A percentile compares a stretch with the other conserved stretches of the same genome.
Conservation (phyloP, 1,140 invertebrate species). For the Danaus plexippus region DNA sequence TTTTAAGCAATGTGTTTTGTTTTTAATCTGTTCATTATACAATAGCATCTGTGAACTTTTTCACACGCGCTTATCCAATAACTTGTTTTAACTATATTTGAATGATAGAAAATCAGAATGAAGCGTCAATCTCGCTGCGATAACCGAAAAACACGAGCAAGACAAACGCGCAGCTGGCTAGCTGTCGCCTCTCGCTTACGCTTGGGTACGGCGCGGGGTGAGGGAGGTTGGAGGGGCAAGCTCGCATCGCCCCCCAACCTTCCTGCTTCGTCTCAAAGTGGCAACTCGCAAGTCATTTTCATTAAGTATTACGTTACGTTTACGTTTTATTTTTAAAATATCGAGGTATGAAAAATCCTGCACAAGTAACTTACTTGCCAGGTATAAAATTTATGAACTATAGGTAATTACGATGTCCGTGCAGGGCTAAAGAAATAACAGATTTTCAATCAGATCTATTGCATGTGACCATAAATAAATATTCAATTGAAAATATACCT, state of each 20-base stretch:
- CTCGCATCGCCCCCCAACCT: slow-evolving; percentile 49
- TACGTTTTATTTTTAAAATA: too few species aligned
- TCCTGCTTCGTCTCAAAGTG: slow-evolving; percentile 39
- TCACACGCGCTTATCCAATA: slow-evolving; percentile 49
- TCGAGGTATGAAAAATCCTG: too few species aligned
- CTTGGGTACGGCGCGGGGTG: slow-evolving; percentile 45
- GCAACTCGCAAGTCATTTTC: slow-evolving; percentile 53
- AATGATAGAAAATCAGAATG: slow-evolving; percentile 46
- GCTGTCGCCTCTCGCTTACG: slow-evolving; percentile 60
- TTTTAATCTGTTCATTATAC: slow-evolving; percentile 29
- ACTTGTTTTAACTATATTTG: slow-evolving; percentile 35
- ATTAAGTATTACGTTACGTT: slow-evolving; percentile 50
- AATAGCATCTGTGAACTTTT: slow-evolving; percentile 34
- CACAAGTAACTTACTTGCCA: too few species aligned
- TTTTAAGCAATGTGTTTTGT: slow-evolving; percentile 26
- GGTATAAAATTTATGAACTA: too few species aligned
- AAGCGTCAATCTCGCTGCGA: slow-evolving; percentile 60
- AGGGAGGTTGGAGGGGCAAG: slow-evolving; percentile 47
- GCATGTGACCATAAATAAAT: too few species aligned
- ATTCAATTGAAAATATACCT: too few species aligned
- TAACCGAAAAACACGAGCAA: slow-evolving; percentile 66
- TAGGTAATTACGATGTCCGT: too few species aligned
- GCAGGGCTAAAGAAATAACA: too few species aligned
- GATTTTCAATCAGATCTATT: too few species aligned
- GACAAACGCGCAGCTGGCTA: slow-evolving; percentile 58